Conservation (phyloP, 2,113 vertebrate species). For the Noturus placidus region DNA sequence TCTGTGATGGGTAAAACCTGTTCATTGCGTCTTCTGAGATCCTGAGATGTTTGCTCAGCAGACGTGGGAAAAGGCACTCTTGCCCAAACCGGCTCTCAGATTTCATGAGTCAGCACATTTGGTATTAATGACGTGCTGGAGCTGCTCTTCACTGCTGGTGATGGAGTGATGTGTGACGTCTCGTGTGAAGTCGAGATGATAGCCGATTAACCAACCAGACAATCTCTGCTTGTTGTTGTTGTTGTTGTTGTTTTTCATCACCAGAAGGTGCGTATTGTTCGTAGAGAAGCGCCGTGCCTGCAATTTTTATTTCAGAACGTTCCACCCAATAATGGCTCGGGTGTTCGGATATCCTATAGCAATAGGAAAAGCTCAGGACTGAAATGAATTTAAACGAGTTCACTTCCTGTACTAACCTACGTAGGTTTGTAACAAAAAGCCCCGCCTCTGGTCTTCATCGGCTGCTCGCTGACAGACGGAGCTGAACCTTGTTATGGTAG, state of each 20-base stretch:
- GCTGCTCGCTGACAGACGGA: no score
- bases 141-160: background rate
- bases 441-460: no score
- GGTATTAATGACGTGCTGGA: background rate
- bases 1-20: background rate
- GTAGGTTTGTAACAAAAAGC: no score
- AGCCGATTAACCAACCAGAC: no score
- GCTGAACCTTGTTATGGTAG: no score
- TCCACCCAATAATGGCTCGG: background rate
- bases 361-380: background rate
- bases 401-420: no score
- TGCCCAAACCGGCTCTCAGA: background rate
- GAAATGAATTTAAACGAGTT: background rate
- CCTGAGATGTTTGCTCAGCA: background rate
- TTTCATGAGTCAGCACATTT: constrained; percentile 13
- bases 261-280: no score
- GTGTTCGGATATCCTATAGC: background rate
- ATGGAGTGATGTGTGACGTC: background rate
- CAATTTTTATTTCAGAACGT: background rate
- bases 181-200: background rate
- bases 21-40: background rate
- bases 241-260: background rate
- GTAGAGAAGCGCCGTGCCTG: background rate
- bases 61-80: background rate
- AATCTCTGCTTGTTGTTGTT: background rate